These are phyloP conservation scores for Trisateles emortualis DNA, from an alignment of 2,888 invertebrate species.

Conservation along the genomic window DNA sequence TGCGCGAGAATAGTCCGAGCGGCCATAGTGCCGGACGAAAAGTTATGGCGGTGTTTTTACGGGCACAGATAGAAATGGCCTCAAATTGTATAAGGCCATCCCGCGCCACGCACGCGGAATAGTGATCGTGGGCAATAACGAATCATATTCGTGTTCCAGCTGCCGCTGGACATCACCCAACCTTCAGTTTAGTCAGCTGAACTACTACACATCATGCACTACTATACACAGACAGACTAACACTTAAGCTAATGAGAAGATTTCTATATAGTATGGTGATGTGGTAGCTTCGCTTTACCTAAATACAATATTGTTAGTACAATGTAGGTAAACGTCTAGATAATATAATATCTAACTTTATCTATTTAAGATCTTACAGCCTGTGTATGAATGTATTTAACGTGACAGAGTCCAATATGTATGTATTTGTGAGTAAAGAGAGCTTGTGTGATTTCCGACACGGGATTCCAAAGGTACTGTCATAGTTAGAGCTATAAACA, in stretches of 20 bases:
- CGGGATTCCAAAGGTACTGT: conserved; percentile 10
- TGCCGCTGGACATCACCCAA: conserved; percentile 7
- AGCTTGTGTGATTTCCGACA: conserved; percentile 10
- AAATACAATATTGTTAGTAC: too few species aligned
- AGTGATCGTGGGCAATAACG: conserved; percentile 23
- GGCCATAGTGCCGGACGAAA: conserved; percentile 10
- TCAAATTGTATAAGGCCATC: conserved; percentile 44
- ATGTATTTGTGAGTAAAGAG: background rate
- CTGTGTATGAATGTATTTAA: background rate
- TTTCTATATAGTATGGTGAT: too few species aligned
- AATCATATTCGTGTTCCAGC: conserved; percentile 20
- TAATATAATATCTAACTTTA: too few species aligned
- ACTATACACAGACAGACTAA: too few species aligned
- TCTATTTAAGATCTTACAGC: too few species aligned
- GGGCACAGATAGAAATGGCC: conserved; percentile 23
- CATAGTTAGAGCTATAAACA: conserved; percentile 14
- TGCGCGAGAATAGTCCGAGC: conserved; percentile 8
- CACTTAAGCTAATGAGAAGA: too few species aligned
- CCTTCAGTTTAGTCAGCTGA: too few species aligned
- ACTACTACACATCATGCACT: too few species aligned
- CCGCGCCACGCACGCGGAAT: conserved; percentile 34
- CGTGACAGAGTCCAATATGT: background rate
- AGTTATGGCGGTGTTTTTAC: conserved; percentile 48
- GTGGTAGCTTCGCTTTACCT: too few species aligned
- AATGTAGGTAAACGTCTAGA: too few species aligned